Evolutionary conservation across 2,888 invertebrate species (phyloP).

Genomic region (Punctoribates punctum): DNA sequence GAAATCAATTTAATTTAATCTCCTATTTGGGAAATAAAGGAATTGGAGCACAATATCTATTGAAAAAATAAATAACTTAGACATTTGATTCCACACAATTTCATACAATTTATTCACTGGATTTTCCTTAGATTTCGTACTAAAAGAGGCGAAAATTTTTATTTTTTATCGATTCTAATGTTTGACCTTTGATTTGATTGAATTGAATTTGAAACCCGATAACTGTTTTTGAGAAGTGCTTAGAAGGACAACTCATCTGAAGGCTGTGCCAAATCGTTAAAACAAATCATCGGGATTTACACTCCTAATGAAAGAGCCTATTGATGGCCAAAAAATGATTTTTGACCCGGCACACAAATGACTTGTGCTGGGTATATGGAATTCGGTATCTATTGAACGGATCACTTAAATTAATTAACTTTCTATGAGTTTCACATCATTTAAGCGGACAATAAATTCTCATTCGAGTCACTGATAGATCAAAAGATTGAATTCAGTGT

Average conservation of each 20-base stretch:
- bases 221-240: not conserved
- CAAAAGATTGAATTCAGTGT: not conserved
- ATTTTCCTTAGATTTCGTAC: not conserved
- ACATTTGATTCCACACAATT: not conserved
- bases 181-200: slow-evolving; percentile 4
- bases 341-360: too few species aligned
- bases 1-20: slow-evolving; percentile 13
- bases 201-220: slow-evolving; percentile 3
- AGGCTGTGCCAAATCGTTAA: not conserved
- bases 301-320: not conserved
- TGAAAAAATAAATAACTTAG: not conserved
- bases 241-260: not conserved
- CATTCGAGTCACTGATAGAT: slow-evolving; percentile 6
- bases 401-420: slow-evolving; percentile 29
- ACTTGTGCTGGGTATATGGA: not conserved
- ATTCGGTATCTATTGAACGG: not conserved
- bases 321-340: too few species aligned
- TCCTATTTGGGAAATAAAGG: not conserved
- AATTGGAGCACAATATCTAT: not conserved
- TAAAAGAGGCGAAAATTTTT: not conserved
- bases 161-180: not conserved
- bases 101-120: not conserved
- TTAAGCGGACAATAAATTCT: not conserved
- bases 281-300: not conserved
- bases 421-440: slow-evolving; percentile 14